phyloP scores from a whole-genome alignment of 1,140 invertebrate genomes.

The Apolygus lucorum region DNA sequence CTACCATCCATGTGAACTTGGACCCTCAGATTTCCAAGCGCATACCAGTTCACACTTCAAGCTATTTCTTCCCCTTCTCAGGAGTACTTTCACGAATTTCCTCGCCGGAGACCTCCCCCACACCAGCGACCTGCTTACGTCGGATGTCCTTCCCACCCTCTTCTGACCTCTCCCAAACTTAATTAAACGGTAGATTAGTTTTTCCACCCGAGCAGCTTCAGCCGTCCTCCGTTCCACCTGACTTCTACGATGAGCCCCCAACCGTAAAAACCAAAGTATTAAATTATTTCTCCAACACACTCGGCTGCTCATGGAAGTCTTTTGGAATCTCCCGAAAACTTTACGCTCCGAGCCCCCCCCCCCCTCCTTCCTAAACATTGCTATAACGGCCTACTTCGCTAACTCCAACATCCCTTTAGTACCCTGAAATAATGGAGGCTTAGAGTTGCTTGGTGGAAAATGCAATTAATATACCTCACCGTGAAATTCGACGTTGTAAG shows the following conservation, averaged over 20 bases:
- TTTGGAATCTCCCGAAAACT: neutral
- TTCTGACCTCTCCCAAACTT: neutral
- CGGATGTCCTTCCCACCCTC: neutral
- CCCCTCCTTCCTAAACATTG: too few species aligned
- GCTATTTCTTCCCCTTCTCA: too few species aligned
- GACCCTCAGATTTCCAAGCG: too few species aligned
- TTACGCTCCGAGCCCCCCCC: neutral
- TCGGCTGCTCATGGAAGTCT: neutral
- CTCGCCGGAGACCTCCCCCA: too few species aligned
- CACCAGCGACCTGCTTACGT: neutral
- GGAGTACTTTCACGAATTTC: too few species aligned
- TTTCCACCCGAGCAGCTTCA: slow-evolving; percentile 1
- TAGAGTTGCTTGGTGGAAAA: too few species aligned
- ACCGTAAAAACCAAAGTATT: neutral
- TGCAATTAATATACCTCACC: too few species aligned
- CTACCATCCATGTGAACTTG: too few species aligned
- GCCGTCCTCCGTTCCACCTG: neutral
- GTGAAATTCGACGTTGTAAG: too few species aligned
- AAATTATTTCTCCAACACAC: slow-evolving; percentile 8
- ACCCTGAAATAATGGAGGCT: too few species aligned
- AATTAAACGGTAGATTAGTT: slow-evolving; percentile 15
- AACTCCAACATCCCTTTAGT: too few species aligned
- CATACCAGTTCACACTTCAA: too few species aligned
- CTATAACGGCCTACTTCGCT: neutral
- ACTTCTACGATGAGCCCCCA: neutral